Base-by-base conservation (phyloP, 1,140 invertebrate species). In the Papilio aristodemus region DNA sequence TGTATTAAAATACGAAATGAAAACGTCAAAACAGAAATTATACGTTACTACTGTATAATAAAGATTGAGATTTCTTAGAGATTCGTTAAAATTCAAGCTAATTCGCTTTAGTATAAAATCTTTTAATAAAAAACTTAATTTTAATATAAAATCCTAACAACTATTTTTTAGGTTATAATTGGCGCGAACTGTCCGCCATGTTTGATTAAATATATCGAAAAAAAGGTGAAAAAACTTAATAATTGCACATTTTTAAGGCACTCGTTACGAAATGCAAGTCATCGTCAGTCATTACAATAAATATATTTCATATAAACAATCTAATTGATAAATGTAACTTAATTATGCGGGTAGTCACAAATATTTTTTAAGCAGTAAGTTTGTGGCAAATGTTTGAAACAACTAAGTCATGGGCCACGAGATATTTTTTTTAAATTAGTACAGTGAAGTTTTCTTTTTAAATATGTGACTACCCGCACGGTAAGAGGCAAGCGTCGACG, bases 201-300 rank as follows among this genome's bases (percentile, higher is more conserved):
- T 39, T 59, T 39, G 32, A 39, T 37, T 32, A 39, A 11, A 62
- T 38, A 62, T 17, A 9, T 32, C 6, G 36, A 38, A 19, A n/a
- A n/a, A 62, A 32, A 4, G 19, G 5, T 11, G 7, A 17, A 50
- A n/a, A n/a, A 50, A 17, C 43, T 14, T 63, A 19, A 50, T 50
- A 66, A 66, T 66, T 66, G 63, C 63, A 66, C 63, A 25, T 32
- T 50, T 59, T 25, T 66, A 66, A 66, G 63, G 63, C 63, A 66
- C 63, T 66, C 25, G 63, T 50, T 66, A 17, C 63, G 14, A 66
- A 66, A 66, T 66, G 63, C 63, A 50, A 66, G n/a, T 14, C 25
- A 46, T 11, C 25, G 43, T 66, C 63, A 66, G 63, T 66, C 10
- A 64, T 41, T 66, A 64, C 25, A 66, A 66, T 66, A 66, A 66